Conservation (phyloP, 2,888 invertebrate species). For the Philereme vetulata region DNA sequence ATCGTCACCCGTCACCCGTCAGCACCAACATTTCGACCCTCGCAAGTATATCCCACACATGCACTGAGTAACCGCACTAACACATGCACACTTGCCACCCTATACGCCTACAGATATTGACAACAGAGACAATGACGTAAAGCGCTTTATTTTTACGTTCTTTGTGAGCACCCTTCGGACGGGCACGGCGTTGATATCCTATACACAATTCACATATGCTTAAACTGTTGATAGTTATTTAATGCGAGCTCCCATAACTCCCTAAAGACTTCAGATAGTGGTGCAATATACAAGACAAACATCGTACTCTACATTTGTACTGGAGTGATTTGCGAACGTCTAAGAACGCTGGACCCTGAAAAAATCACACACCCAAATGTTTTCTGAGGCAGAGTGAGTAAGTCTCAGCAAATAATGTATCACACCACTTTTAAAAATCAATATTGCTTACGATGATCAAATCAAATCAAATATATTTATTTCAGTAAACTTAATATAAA, state of each 20-base stretch:
- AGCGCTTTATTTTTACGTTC: slow-evolving; percentile 78
- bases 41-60: slow-evolving; percentile 36
- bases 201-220: slow-evolving; percentile 15
- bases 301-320: no score
- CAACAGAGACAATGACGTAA: slow-evolving; percentile 69
- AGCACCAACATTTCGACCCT: slow-evolving; percentile 65
- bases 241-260: slow-evolving; percentile 3
- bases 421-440: no score
- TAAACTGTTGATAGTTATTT: slow-evolving; percentile 10
- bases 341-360: no score
- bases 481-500: no score
- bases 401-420: no score
- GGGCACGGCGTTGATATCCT: slow-evolving; percentile 37
- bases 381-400: no score
- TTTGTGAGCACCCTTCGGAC: slow-evolving; percentile 62
- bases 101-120: slow-evolving; percentile 52
- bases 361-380: no score
- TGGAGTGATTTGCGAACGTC: no score
- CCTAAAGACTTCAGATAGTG: not conserved
- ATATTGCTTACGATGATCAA: no score
- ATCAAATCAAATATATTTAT: no score
- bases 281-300: no score
- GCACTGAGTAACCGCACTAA: slow-evolving; percentile 45
- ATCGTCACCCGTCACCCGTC: slow-evolving; percentile 66
- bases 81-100: slow-evolving; percentile 60